Percentiles rank a stretch among this genome's conserved stretches.
Conservation (phyloP, 1,140 invertebrate species). For the Lepidotrigona ventralis region DNA sequence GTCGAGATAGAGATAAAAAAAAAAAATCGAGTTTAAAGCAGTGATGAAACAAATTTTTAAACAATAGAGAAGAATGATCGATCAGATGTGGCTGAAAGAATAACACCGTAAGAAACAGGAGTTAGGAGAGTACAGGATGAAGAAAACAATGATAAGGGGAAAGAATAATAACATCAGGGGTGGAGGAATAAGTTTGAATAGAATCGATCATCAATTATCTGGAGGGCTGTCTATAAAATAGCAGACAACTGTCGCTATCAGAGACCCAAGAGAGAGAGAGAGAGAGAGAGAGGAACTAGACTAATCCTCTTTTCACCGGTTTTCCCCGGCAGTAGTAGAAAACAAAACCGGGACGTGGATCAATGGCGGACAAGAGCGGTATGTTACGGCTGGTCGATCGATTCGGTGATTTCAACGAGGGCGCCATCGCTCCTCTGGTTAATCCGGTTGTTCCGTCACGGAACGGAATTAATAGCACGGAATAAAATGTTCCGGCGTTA, state of each 20-base stretch:
- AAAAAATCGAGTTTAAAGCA: no score
- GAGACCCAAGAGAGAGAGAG: background rate
- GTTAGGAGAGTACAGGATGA: background rate
- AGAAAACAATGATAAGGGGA: background rate
- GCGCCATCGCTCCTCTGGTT: slow-evolving; percentile 17
- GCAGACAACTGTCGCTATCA: slow-evolving; percentile 22
- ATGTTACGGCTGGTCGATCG: slow-evolving; percentile 44
- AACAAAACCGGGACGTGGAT: slow-evolving; percentile 42
- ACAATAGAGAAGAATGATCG: no score
- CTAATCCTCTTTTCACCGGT: slow-evolving; percentile 32
- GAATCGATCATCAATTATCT: slow-evolving; percentile 12
- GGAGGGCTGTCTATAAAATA: slow-evolving; percentile 11
- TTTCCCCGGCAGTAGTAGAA: background rate
- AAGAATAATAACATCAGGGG: background rate
- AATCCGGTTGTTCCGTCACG: slow-evolving; percentile 37
- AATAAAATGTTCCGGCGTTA: slow-evolving; percentile 37
- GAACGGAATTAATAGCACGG: slow-evolving; percentile 41
- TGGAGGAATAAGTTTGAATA: background rate
- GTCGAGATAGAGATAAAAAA: no score
- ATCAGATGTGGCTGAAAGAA: background rate
- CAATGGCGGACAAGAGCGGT: slow-evolving; percentile 33
- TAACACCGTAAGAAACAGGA: background rate
- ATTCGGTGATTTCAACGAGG: slow-evolving; percentile 49
- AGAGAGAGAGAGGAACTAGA: background rate
- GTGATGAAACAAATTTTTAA: no score